Conservation (phyloP, 1,140 invertebrate species). For the Drosophila kurseongensis region DNA sequence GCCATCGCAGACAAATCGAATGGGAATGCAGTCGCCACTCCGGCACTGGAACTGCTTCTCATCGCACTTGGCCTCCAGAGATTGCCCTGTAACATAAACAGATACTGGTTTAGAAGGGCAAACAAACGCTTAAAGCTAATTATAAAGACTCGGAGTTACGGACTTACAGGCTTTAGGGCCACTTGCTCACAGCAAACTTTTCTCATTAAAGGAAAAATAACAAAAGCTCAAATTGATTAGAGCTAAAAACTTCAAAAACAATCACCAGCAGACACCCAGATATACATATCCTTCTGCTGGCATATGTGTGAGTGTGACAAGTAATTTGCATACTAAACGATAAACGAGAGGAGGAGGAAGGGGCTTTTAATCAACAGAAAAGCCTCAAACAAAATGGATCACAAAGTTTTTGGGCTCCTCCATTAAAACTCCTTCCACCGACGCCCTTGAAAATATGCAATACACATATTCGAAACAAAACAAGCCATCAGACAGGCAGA, state of each 20-base stretch:
- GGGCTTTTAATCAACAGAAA: slow-evolving; percentile 77
- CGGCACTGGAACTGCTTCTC: slow-evolving; percentile 90
- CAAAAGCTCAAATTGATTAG: slow-evolving; percentile 79
- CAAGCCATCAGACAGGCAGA: slow-evolving; percentile 25
- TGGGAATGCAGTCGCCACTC: slow-evolving; percentile 93
- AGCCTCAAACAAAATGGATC: slow-evolving; percentile 64
- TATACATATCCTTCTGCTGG: slow-evolving; percentile 1
- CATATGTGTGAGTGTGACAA: slow-evolving; percentile 46
- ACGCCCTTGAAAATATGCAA: slow-evolving; percentile 41
- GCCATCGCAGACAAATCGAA: slow-evolving; percentile 91
- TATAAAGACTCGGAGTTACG: slow-evolving; percentile 40
- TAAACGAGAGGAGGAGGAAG: slow-evolving; percentile 26
- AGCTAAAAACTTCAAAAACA: slow-evolving; percentile 79
- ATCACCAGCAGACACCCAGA: slow-evolving; percentile 59
- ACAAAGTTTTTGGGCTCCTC: slow-evolving; percentile 55
- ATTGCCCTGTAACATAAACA: slow-evolving; percentile 68
- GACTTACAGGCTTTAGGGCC: slow-evolving; percentile 45
- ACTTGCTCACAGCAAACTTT: slow-evolving; percentile 53
- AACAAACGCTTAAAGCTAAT: slow-evolving; percentile 75
- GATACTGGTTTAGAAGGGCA: slow-evolving; percentile 32
- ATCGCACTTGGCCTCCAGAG: slow-evolving; percentile 85
- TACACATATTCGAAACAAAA: slow-evolving; percentile 43
- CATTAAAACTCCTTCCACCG: neutral
- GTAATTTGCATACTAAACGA: slow-evolving; percentile 76
- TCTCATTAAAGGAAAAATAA: slow-evolving; percentile 68